A percentile compares a stretch with the other conserved stretches of the same genome.
Conservation (phyloP, 2,113 vertebrate genomes). For the Gracilinanus agilis region DNA sequence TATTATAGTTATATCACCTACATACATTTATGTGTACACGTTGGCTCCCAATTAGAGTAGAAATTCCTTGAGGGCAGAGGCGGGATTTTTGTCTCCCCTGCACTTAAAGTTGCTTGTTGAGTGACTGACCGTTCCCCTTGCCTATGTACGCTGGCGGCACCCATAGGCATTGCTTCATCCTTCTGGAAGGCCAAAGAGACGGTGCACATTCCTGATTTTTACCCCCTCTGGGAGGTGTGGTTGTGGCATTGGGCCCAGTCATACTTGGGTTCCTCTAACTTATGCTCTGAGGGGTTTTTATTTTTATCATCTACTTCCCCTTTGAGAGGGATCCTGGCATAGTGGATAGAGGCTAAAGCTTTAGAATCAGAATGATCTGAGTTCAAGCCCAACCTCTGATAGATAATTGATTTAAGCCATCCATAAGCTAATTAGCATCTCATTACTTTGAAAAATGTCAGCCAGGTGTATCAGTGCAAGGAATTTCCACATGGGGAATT, state of each 20-base stretch:
- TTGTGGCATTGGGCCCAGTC: accelerated
- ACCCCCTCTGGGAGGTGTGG: background rate
- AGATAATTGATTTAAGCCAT: background rate
- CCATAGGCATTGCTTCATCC: background rate
- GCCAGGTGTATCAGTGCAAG: background rate
- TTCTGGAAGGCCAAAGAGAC: background rate
- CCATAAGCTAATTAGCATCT: background rate
- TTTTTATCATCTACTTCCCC: background rate
- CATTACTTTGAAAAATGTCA: background rate
- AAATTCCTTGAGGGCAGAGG: background rate
- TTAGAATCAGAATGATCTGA: background rate
- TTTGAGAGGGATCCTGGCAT: background rate
- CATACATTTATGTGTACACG: background rate
- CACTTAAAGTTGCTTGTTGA: background rate
- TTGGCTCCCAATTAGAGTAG: background rate
- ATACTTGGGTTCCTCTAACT: background rate
- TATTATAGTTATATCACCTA: background rate
- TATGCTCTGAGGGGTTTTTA: background rate
- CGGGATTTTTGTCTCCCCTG: background rate
- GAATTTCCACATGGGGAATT: background rate
- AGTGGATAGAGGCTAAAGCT: background rate
- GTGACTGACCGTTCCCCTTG: background rate
- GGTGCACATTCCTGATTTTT: background rate
- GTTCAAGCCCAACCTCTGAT: background rate
- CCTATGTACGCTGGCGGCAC: background rate